Percentiles rank a stretch among this genome's conserved stretches.
Conservation (phyloP, 2,797 vertebrate genomes). For the Staurois parvus region DNA sequence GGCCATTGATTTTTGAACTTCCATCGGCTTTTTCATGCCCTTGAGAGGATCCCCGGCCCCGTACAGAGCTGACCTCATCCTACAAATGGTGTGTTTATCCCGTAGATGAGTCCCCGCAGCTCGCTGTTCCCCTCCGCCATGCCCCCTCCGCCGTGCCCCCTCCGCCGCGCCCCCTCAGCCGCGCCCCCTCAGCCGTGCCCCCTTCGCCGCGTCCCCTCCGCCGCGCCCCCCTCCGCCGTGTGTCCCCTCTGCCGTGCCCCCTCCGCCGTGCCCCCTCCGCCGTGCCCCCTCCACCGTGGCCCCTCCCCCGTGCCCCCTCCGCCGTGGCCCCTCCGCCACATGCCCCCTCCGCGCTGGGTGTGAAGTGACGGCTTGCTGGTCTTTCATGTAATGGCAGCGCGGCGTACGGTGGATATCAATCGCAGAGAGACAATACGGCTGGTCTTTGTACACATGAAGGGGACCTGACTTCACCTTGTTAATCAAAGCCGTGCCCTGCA, state of each 20-base stretch:
- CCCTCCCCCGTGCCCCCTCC: too few species aligned
- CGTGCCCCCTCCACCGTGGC: too few species aligned
- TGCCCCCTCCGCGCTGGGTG: constrained; percentile 1
- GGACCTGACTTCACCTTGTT: constrained; percentile 72
- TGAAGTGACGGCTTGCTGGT: constrained; percentile 17
- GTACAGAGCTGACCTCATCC: constrained; percentile 16
- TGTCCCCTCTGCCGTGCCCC: too few species aligned
- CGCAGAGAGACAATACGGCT: constrained; percentile 49
- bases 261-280: too few species aligned
- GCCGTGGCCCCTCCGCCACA: too few species aligned
- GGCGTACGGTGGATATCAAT: constrained; percentile 22
- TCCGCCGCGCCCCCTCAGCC: too few species aligned
- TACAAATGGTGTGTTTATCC: constrained; percentile 1
- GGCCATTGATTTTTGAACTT: too few species aligned
- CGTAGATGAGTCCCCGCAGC: neutral
- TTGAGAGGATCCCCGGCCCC: constrained; percentile 11
- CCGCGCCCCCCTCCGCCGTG: too few species aligned
- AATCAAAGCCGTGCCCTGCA: constrained; percentile 71
- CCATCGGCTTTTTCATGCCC: neutral
- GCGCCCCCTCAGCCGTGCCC: too few species aligned
- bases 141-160: neutral
- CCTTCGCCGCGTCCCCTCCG: too few species aligned
- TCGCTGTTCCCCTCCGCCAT: too few species aligned
- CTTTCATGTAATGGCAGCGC: constrained; percentile 32
- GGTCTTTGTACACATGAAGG: constrained; percentile 60